These are phyloP conservation scores for Microcebus ravelobensis DNA, from an alignment of 2,113 vertebrate genomes.

Conservation along the genomic window DNA sequence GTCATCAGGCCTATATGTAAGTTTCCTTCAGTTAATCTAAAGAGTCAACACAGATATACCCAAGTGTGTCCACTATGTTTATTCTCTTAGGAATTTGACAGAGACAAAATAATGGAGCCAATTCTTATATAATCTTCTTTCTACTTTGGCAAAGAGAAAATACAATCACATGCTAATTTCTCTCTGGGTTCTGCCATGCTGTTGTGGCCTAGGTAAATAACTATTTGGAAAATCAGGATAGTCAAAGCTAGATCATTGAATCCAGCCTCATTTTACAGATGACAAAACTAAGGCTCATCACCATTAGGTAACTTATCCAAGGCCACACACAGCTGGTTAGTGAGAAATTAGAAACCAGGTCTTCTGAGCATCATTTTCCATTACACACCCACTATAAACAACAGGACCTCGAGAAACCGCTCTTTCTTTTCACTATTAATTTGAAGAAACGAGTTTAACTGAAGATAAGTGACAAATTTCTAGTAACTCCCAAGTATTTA, in stretches of 20 bases:
- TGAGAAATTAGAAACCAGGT: constrained; percentile 5
- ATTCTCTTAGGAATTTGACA: not conserved
- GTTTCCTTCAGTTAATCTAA: not conserved
- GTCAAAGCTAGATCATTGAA: not conserved
- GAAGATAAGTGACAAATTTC: not conserved
- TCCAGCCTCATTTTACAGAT: not conserved
- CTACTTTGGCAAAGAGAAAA: not conserved
- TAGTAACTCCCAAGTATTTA: not conserved
- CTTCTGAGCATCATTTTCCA: not conserved
- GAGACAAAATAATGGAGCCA: not conserved
- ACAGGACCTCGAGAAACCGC: not conserved
- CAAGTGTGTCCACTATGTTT: not conserved
- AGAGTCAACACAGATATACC: not conserved
- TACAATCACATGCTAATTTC: not conserved
- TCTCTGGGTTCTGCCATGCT: not conserved
- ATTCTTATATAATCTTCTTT: not conserved
- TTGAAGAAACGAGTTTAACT: not conserved
- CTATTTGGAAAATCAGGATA: not conserved
- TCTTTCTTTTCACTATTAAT: not conserved
- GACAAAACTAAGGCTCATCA: not conserved
- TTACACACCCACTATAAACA: not conserved
- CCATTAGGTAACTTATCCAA: not conserved
- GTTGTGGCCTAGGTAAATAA: not conserved
- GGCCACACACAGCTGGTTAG: not conserved
- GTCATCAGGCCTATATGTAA: not conserved